Conservation (phyloP, 2,888 invertebrate species). For the Acanthosoma haemorrhoidale region DNA sequence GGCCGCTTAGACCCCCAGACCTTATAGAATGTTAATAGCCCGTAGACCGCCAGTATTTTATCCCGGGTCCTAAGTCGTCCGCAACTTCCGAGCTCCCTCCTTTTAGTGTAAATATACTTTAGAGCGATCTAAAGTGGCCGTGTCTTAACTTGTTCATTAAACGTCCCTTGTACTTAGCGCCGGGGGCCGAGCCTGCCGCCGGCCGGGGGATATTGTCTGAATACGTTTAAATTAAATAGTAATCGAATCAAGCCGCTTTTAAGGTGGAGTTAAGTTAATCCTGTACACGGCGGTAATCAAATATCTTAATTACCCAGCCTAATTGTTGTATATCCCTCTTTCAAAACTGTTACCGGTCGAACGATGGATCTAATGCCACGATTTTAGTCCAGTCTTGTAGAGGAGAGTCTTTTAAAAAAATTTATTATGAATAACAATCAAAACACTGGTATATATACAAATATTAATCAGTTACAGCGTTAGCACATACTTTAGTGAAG, state of each 20-base stretch:
- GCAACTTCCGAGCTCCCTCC: conserved; percentile 15
- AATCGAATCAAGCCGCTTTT: conserved; percentile 12
- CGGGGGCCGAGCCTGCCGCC: not conserved
- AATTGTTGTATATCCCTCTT: not conserved
- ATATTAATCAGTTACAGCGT: too few species aligned
- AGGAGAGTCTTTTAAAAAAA: too few species aligned
- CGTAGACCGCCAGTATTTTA: not conserved
- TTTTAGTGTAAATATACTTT: conserved; percentile 28
- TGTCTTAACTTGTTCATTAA: conserved; percentile 27
- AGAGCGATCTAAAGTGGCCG: conserved; percentile 15
- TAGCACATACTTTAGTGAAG: too few species aligned
- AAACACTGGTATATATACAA: too few species aligned
- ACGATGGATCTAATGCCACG: too few species aligned
- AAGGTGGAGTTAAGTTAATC: conserved; percentile 15
- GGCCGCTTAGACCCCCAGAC: not conserved
- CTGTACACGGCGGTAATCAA: not conserved
- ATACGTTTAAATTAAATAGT: conserved; percentile 27
- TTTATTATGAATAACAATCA: too few species aligned
- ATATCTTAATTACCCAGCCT: not conserved
- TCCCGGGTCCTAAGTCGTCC: not conserved
- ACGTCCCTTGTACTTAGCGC: conserved; percentile 22
- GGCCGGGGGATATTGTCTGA: not conserved
- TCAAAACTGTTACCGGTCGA: too few species aligned
- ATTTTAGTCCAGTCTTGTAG: too few species aligned
- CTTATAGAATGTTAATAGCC: conserved; percentile 26